Evolutionary conservation across 2,888 invertebrate species (phyloP), one percentile per base, ranked within the genome.

Genomic region (Cryptus armator): DNA sequence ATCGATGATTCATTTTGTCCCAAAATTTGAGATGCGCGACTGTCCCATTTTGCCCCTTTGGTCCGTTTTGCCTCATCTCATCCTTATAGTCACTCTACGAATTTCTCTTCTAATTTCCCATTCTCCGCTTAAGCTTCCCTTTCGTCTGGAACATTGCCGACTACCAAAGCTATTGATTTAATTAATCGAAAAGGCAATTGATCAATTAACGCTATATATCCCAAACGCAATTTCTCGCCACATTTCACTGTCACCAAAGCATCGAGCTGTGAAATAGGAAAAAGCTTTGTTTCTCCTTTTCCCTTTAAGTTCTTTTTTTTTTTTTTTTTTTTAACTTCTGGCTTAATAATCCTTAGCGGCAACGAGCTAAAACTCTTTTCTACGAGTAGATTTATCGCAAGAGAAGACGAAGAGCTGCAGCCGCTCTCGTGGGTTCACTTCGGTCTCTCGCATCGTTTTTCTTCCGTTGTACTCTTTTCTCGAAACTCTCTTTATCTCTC

Each of bases 301-400:
- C 0, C 9, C 24, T 56, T 37, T 2, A 5, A 1, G 12, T 56
- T 56, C 4, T 10, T 3, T 56, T 19, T 56, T 12, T 4, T 19
- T 62, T 14, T 29, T 43, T 19, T 64, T 43, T n/a, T 43, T 64
- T 59, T 2, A 29, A 29, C 7, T 46, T 46, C n/a, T 29, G 29
- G 7, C 67, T 24, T 68, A 46, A 79, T 70, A 83, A 83, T 44
- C 74, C 74, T 51, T 32, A 44, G 81, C 83, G 29, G 62, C 32
- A 43, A 12, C 16, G 7, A 53, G 62, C 62, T 32, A 71, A 70
- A 76, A 79, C 71, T 75, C 71, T 71, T 81, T 67, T 84, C 44
- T 67, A n/a, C 67, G 71, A 51, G 81, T 80, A 19, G 83, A 85
- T 83, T 81, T 85, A 83, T 85, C 83, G 81, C 62, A 37, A 59